Evolutionary conservation across 2,888 invertebrate species (phyloP).

Genomic region (Anthoptus insignis): DNA sequence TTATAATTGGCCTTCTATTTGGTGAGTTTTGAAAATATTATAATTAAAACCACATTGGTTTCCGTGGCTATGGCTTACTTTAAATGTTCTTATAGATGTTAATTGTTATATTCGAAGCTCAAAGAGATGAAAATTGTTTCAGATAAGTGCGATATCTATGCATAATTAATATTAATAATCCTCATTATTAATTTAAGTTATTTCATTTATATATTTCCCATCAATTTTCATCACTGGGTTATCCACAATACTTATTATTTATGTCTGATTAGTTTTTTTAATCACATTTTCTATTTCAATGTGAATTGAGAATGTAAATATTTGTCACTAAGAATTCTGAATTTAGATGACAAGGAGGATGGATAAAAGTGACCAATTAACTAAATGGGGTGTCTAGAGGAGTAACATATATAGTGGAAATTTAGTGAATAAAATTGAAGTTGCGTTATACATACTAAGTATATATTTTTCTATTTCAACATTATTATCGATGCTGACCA

Average conservation of each 20-base stretch:
- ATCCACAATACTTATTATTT: not conserved
- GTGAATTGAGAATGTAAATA: slow-evolving; percentile 7
- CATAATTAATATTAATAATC: slow-evolving; percentile 8
- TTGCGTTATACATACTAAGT: too few species aligned
- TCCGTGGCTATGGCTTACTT: slow-evolving; percentile 47
- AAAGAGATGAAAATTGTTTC: slow-evolving; percentile 44
- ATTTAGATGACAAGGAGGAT: slow-evolving; percentile 12
- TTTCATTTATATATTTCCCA: not conserved
- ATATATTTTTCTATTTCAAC: too few species aligned
- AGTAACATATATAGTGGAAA: too few species aligned
- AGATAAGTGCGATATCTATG: too few species aligned
- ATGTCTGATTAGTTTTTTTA: slow-evolving; percentile 9
- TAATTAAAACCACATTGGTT: slow-evolving; percentile 48
- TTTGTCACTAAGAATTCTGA: not conserved
- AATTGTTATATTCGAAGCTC: slow-evolving; percentile 19
- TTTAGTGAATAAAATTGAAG: too few species aligned
- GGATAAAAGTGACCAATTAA: too few species aligned
- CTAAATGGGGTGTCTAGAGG: too few species aligned
- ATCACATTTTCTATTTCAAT: slow-evolving; percentile 19
- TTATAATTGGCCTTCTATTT: slow-evolving; percentile 95
- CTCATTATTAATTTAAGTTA: not conserved
- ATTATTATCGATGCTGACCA: too few species aligned
- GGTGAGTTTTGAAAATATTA: slow-evolving; percentile 88
- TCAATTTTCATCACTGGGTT: slow-evolving; percentile 28
- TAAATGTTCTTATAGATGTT: slow-evolving; percentile 34